Percentiles rank a stretch among this genome's conserved stretches.
These are phyloP conservation scores for Hippoglossus hippoglossus DNA, from an alignment of 2,797 vertebrate species.

Conservation along the genomic window DNA sequence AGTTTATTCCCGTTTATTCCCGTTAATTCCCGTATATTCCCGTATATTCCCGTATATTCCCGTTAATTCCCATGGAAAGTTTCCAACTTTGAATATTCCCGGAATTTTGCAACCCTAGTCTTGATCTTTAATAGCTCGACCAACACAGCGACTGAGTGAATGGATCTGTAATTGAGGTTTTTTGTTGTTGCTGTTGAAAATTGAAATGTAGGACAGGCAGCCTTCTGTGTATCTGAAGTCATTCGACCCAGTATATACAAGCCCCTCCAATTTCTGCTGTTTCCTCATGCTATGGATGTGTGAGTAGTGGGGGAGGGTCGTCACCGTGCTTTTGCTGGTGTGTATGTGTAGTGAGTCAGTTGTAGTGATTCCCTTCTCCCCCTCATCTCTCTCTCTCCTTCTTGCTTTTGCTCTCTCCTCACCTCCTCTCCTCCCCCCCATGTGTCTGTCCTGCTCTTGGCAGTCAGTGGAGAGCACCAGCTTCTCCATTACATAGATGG, in stretches of 20 bases:
- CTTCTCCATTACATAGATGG: conserved; percentile 67
- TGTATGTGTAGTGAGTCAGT: conserved; percentile 64
- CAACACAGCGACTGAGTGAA: conserved; percentile 22
- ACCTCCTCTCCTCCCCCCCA: conserved; percentile 59
- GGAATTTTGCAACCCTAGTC: too few relatives aligned
- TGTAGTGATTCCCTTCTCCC: conserved; percentile 66
- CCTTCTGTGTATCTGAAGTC: conserved; percentile 29
- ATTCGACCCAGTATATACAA: conserved; percentile 27
- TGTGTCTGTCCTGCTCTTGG: conserved; percentile 66
- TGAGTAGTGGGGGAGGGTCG: conserved; percentile 79
- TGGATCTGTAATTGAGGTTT: conserved; percentile 3
- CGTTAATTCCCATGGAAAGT: too few relatives aligned
- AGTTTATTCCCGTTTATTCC: too few relatives aligned
- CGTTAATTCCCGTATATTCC: too few relatives aligned
- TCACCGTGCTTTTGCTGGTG: conserved; percentile 44
- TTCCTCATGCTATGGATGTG: conserved; percentile 56
- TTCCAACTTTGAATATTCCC: too few relatives aligned
- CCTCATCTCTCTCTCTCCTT: conserved; percentile 34
- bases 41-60: too few relatives aligned
- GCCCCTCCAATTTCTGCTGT: conserved; percentile 54
- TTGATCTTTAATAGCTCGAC: conserved; percentile 25
- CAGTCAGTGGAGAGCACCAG: conserved; percentile 68
- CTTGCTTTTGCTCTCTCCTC: conserved; percentile 38
- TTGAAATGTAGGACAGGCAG: conserved; percentile 56
- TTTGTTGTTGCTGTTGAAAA: conserved; percentile 8